Conservation (phyloP, 1,140 invertebrate species). For the Caerostris extrusa region DNA sequence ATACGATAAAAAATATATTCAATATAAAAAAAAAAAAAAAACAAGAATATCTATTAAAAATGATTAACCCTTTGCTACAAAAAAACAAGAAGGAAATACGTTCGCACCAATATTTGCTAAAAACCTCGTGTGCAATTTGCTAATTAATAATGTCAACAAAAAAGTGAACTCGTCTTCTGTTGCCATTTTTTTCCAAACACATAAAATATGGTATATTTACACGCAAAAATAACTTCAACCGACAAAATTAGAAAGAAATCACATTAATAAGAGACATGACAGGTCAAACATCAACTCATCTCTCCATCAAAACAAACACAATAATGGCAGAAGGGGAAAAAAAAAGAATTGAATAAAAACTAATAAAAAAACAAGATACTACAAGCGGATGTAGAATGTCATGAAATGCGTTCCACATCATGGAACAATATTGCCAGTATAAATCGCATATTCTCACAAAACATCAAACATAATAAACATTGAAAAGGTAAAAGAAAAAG, state of each 20-base stretch:
- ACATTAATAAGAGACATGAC: constrained; percentile 10
- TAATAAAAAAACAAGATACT: constrained; percentile 1
- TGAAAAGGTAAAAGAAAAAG: constrained; percentile 34
- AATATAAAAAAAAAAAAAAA: too few relatives aligned
- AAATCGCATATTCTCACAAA: constrained; percentile 71
- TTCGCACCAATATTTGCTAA: background rate
- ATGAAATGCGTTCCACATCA: constrained; percentile 69
- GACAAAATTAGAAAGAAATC: constrained; percentile 14
- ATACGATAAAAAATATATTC: too few relatives aligned
- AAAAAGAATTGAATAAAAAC: constrained; percentile 21
- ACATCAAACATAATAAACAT: constrained; percentile 65
- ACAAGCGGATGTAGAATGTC: constrained; percentile 63
- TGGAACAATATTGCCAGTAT: constrained; percentile 61
- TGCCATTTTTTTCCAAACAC: background rate
- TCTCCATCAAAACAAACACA: constrained; percentile 21
- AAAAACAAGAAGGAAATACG: too few relatives aligned
- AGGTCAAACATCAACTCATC: constrained; percentile 46
- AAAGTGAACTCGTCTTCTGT: background rate
- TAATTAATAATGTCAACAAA: background rate
- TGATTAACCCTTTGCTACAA: too few relatives aligned
- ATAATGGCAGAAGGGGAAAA: constrained; percentile 5
- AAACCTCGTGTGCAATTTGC: background rate
- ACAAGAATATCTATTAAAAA: too few relatives aligned
- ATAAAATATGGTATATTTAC: background rate
- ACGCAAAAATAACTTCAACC: background rate